A percentile compares a stretch with the other conserved stretches of the same genome.
phyloP scores from a whole-genome alignment of 1,140 invertebrate species.

The Hestina assimilis region DNA sequence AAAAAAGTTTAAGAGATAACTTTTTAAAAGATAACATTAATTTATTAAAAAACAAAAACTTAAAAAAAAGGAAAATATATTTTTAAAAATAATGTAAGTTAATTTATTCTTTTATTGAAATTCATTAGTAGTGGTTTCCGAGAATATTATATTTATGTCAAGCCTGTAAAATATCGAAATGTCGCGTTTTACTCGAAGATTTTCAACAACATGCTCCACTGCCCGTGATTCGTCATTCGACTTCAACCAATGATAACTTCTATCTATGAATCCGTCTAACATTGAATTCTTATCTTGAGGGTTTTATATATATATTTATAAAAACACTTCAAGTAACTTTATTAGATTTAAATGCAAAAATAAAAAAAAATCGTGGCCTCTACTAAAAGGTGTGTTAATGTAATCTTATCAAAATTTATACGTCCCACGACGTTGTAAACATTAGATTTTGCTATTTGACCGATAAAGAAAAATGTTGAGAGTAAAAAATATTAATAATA shows the following conservation, averaged over 20 bases:
- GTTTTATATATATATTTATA: no score
- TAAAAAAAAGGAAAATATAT: no score
- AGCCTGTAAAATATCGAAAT: no score
- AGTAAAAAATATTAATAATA: not conserved
- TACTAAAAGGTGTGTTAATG: slow-evolving; percentile 2
- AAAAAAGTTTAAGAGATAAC: no score
- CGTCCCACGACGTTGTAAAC: slow-evolving; percentile 24
- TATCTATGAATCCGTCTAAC: slow-evolving; percentile 1
- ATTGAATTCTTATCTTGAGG: slow-evolving; percentile 1
- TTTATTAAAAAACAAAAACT: no score
- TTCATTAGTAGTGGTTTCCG: no score
- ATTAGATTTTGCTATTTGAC: slow-evolving; percentile 35
- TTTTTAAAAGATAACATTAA: no score
- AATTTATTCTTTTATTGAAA: no score
- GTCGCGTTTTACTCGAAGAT: not conserved
- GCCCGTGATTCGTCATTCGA: slow-evolving; percentile 1
- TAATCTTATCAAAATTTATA: slow-evolving; percentile 45
- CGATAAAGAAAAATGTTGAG: slow-evolving; percentile 31
- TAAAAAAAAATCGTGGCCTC: slow-evolving; percentile 23
- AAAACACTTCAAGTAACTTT: no score
- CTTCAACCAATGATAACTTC: not conserved
- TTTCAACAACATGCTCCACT: slow-evolving; percentile 2
- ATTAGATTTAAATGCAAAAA: not conserved
- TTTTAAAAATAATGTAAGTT: no score
- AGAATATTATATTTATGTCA: not conserved